Evolutionary conservation across 1,140 invertebrate species (phyloP).

Genomic region (Notospermus geniculatus): DNA sequence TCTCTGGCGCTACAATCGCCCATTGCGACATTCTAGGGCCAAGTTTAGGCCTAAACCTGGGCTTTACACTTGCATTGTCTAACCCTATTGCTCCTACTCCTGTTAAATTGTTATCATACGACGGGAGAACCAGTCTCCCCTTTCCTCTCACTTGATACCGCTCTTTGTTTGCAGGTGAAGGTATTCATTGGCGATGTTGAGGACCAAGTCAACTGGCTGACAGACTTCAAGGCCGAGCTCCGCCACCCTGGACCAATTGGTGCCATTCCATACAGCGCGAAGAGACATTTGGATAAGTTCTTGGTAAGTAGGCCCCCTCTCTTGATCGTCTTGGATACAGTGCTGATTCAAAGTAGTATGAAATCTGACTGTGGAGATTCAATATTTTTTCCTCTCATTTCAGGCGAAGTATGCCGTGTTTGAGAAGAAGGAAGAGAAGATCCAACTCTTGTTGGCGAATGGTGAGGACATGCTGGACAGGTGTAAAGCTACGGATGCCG

Average conservation of each 20-base stretch:
- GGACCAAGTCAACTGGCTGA: constrained; percentile 89
- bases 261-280: constrained; percentile 94
- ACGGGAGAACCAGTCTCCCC: too few relatives aligned
- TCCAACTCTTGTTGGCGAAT: constrained; percentile 84
- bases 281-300: constrained; percentile 92
- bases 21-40: too few relatives aligned
- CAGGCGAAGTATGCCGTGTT: constrained; percentile 86
- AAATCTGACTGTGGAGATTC: too few relatives aligned
- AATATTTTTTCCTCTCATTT: constrained; percentile 17
- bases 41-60: too few relatives aligned
- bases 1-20: too few relatives aligned
- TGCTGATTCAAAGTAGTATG: too few relatives aligned
- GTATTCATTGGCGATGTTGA: constrained; percentile 93
- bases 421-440: constrained; percentile 84
- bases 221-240: constrained; percentile 88
- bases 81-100: too few relatives aligned
- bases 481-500: constrained; percentile 73
- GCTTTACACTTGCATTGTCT: too few relatives aligned
- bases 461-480: constrained; percentile 87
- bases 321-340: too few relatives aligned
- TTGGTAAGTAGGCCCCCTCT: constrained; percentile 63
- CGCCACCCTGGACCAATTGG: constrained; percentile 92
- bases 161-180: constrained; percentile 68
- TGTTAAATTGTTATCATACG: too few relatives aligned
- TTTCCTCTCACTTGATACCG: too few relatives aligned